These are phyloP conservation scores for Deilephila porcellus DNA, from an alignment of 2,888 invertebrate species.

Conservation along the genomic window DNA sequence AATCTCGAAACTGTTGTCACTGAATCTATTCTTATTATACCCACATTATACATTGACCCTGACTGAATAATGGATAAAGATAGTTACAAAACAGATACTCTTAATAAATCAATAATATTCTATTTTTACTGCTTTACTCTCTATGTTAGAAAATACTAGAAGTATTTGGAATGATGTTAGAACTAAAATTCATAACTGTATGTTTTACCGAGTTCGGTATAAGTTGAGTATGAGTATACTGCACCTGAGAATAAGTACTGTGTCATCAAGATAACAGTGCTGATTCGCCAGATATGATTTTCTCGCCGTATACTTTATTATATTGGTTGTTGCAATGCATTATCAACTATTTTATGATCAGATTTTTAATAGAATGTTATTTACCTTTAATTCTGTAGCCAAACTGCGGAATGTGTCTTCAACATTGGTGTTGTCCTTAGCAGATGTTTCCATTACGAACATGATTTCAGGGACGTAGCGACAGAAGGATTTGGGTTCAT, in stretches of 20 bases:
- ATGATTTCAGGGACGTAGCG: conserved; percentile 94
- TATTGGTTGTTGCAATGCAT: no score
- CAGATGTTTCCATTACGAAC: conserved; percentile 94
- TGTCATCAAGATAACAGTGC: no score
- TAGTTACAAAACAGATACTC: neutral
- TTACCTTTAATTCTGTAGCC: conserved; percentile 94
- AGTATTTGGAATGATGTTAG: neutral
- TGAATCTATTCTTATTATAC: neutral
- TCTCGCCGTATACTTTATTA: no score
- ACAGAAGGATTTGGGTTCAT: conserved; percentile 94
- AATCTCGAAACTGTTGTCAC: neutral
- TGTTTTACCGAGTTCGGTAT: neutral
- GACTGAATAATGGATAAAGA: neutral
- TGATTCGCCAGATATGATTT: no score
- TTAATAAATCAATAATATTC: neutral
- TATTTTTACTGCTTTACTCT: neutral
- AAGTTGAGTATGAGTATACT: conserved; percentile 17
- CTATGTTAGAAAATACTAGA: no score
- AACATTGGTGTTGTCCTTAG: conserved; percentile 95
- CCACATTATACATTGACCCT: conserved; percentile 9
- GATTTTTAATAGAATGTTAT: no score
- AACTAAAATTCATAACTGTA: neutral
- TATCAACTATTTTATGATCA: no score
- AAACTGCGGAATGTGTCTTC: conserved; percentile 94
- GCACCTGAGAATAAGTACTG: no score